Conservation (phyloP, 2,797 vertebrate species). For the Lacerta bilineata region DNA sequence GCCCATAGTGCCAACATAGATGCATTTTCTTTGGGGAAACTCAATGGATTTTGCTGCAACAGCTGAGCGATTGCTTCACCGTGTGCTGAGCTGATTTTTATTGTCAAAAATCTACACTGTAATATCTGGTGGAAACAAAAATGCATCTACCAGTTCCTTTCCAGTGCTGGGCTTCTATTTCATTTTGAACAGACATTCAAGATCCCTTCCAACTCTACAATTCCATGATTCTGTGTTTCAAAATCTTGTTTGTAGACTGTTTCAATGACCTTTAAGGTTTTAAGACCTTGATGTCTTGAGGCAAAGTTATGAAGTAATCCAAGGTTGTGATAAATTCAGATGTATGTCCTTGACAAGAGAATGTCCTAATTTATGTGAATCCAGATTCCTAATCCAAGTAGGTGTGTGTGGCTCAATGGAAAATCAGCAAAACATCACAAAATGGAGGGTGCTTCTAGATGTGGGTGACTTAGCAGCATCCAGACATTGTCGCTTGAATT, state of each 20-base stretch:
- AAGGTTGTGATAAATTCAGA: not conserved
- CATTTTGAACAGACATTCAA: not conserved
- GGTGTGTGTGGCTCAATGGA: not conserved
- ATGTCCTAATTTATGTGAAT: not conserved
- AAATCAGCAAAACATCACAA: not conserved
- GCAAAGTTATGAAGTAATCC: not conserved
- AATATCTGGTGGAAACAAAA: not conserved
- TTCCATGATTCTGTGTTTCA: not conserved
- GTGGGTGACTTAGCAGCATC: too few species aligned
- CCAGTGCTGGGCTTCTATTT: not conserved
- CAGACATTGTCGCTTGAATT: too few species aligned
- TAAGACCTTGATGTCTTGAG: not conserved
- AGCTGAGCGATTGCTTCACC: not conserved
- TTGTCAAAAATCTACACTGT: not conserved
- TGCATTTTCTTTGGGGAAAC: not conserved
- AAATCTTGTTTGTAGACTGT: not conserved
- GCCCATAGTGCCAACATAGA: not conserved
- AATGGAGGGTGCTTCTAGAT: too few species aligned
- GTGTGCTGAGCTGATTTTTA: not conserved
- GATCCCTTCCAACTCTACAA: too few species aligned
- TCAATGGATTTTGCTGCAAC: not conserved
- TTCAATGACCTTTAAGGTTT: not conserved
- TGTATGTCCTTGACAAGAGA: not conserved
- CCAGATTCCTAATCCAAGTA: not conserved
- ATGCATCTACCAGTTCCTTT: not conserved